A percentile compares a stretch with the other conserved stretches of the same genome.
These are phyloP conservation scores for Nasua narica DNA, from an alignment of 2,797 vertebrate species.

Conservation along the genomic window DNA sequence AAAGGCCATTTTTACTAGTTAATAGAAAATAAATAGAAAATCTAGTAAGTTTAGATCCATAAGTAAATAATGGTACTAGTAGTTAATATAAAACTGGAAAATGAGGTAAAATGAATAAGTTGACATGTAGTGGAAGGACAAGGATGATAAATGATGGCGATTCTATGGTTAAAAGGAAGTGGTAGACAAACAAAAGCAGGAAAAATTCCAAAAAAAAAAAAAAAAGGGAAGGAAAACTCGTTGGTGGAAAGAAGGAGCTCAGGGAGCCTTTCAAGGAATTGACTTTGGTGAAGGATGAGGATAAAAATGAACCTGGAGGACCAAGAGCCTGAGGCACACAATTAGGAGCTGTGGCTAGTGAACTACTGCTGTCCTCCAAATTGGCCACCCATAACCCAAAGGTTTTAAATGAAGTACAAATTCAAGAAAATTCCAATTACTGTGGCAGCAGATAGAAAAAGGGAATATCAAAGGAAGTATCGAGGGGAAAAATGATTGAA, in stretches of 20 bases:
- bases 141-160: not conserved
- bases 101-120: not conserved
- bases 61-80: not conserved
- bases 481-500: conserved; percentile 71
- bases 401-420: conserved; percentile 52
- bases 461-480: conserved; percentile 73
- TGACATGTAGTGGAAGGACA: not conserved
- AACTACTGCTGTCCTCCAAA: not conserved
- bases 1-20: not conserved
- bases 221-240: not conserved
- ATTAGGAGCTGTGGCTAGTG: not conserved
- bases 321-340: not conserved
- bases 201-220: not conserved
- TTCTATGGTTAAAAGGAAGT: not conserved
- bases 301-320: not conserved
- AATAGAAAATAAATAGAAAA: not conserved
- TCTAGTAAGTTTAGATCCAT: not conserved
- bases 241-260: not conserved
- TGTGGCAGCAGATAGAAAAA: conserved; percentile 51
- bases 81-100: not conserved
- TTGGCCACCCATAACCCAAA: not conserved
- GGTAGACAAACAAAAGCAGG: not conserved
- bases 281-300: not conserved
- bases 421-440: conserved; percentile 65
- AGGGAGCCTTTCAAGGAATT: too few relatives aligned